Conservation (phyloP, 2,113 vertebrate genomes). For the Chlamydotis undulata region DNA sequence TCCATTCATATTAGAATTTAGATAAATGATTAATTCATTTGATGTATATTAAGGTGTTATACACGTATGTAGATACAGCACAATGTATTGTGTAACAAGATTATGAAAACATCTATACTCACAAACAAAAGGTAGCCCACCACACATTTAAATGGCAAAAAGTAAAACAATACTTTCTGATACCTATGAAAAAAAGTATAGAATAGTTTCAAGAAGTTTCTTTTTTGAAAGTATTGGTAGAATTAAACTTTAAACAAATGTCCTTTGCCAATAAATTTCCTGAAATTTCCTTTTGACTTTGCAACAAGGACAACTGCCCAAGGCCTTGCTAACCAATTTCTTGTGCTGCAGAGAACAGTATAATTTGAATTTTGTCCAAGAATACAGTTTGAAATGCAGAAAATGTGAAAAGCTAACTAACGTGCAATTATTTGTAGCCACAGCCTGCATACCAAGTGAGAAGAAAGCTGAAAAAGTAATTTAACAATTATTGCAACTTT, state of each 20-base stretch:
- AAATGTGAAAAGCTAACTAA: background rate
- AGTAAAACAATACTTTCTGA: background rate
- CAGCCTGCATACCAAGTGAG: background rate
- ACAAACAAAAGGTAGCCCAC: background rate
- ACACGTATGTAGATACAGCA: background rate
- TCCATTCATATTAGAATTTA: background rate
- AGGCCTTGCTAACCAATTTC: slow-evolving; percentile 2
- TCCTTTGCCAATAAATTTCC: background rate
- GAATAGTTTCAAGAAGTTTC: background rate
- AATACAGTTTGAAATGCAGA: background rate
- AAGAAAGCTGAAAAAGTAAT: background rate
- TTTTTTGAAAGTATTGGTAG: background rate
- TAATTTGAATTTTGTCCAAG: background rate
- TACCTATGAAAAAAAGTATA: background rate
- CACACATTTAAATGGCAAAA: background rate
- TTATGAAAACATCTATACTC: background rate
- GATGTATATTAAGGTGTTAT: background rate
- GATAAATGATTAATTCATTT: background rate
- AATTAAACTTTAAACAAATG: background rate
- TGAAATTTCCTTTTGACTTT: slow-evolving; percentile 24
- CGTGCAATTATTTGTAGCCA: background rate
- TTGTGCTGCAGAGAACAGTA: background rate
- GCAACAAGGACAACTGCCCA: slow-evolving; percentile 26
- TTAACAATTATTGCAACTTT: background rate
- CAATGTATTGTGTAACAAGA: background rate